These are phyloP conservation scores for Conistra vaccinii DNA, from an alignment of 2,888 invertebrate genomes.

Conservation along the genomic window DNA sequence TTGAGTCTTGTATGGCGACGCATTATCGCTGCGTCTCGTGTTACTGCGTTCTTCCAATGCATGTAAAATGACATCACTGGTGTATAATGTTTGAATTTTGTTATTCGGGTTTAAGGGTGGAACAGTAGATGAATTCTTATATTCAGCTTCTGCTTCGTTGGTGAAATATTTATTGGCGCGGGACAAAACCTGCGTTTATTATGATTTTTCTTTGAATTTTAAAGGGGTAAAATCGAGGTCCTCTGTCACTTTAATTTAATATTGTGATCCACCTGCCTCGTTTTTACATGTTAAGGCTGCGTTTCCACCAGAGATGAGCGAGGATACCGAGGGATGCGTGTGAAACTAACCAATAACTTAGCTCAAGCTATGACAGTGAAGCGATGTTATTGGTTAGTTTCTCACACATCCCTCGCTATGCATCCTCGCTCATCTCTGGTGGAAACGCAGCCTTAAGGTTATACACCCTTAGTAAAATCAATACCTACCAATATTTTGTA, in stretches of 20 bases:
- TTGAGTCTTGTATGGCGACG: slow-evolving; percentile 76
- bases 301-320: too few species aligned
- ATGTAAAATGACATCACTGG: slow-evolving; percentile 57
- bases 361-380: too few species aligned
- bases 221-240: not conserved
- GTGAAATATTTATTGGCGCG: not conserved
- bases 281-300: not conserved
- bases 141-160: not conserved
- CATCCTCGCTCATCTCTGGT: too few species aligned
- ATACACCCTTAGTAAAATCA: too few species aligned
- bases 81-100: slow-evolving; percentile 24
- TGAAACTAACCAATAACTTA: too few species aligned
- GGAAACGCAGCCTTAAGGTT: too few species aligned
- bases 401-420: too few species aligned
- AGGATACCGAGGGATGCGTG: too few species aligned
- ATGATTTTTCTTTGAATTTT: not conserved
- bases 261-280: not conserved
- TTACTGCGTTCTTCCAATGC: slow-evolving; percentile 72
- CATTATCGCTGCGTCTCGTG: slow-evolving; percentile 83
- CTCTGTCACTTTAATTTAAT: not conserved
- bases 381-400: too few species aligned
- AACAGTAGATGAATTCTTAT: not conserved
- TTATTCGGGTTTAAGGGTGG: not conserved
- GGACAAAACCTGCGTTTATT: too few species aligned
- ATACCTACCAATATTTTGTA: not conserved